Conservation (phyloP, 2,888 invertebrate species). For the Oscheius sp. region DNA sequence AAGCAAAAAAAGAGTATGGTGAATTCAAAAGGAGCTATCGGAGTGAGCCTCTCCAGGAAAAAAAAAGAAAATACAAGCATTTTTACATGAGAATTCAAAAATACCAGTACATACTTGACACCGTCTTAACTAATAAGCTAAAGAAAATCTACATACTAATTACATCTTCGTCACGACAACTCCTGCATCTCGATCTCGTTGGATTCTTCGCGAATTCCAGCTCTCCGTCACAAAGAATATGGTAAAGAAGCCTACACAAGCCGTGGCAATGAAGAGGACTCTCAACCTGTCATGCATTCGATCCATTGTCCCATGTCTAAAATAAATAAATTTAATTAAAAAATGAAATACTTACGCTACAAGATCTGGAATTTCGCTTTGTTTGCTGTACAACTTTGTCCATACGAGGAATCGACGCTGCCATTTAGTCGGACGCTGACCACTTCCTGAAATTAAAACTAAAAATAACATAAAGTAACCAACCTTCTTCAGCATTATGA, state of each 20-base stretch:
- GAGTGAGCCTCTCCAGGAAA: conserved; percentile 9
- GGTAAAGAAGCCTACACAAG: conserved; percentile 50
- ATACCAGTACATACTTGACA: background rate
- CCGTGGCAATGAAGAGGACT: conserved; percentile 58
- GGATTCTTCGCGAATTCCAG: conserved; percentile 42
- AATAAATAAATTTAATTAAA: conserved; percentile 19
- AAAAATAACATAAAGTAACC: conserved; percentile 17
- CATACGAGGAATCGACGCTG: conserved; percentile 59
- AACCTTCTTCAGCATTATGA: conserved; percentile 37
- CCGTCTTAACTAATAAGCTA: background rate
- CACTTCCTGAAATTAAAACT: background rate
- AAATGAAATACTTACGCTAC: conserved; percentile 52
- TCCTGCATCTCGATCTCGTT: conserved; percentile 54
- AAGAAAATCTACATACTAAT: background rate
- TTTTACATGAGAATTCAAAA: conserved; percentile 17
- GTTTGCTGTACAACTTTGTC: conserved; percentile 53
- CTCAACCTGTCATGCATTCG: conserved; percentile 64
- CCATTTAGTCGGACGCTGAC: conserved; percentile 47
- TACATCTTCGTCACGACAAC: conserved; percentile 51
- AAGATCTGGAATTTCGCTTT: conserved; percentile 55
- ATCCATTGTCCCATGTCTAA: conserved; percentile 60
- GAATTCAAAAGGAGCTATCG: conserved; percentile 19
- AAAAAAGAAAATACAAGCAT: conserved; percentile 5
- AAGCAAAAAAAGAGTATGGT: background rate
- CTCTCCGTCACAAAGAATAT: conserved; percentile 48